Evolutionary conservation across 2,797 vertebrate species (phyloP), one percentile per base, ranked within the genome.

Genomic region (Acrocephalus scirpaceus): DNA sequence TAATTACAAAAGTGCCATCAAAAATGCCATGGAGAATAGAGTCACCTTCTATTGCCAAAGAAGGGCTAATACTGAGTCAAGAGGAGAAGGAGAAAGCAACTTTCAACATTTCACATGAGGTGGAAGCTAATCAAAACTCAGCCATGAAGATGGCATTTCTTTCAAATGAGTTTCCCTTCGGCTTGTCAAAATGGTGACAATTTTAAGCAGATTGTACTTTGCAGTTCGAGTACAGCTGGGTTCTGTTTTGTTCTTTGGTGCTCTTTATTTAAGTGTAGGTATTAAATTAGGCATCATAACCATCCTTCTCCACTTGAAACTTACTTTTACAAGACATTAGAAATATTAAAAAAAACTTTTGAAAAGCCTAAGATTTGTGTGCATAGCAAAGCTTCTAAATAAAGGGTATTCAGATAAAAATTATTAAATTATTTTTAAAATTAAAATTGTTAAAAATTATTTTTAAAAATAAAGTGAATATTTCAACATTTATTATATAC

Each of bases 121-220:
- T 86, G 36, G 62, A 75, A 95, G 32, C n/a, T 84, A 88, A 86
- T 78, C 16, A 76, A 93, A 91, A 81, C 53, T 57, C 62, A 81
- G 60, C 29, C 47, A 72, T 26, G 23, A 93, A 69, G 54, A 78
- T 34, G 47, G 38, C 30, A 70, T 54, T 92, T 88, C 65, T 65
- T 61, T 77, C 67, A 86, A 88, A 78, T 16, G 21, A 75, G 26
- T 70, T 93, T 81, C 34, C 56, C 23, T 91, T 90, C 60, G 75
- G 29, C 76, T 84, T 86, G 45, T 89, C 88, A 93, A 76, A 90
- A 47, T 38, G 36, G 40, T 36, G 15, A 69, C 61, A 38, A 69
- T 57, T 88, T 88, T 32, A 78, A 82, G 73, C 20, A 79, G 48
- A 88, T 27, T 76, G 48, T 48, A 56, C 53, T 87, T 56, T 48